Percentiles rank a stretch among this genome's conserved stretches.
These are phyloP conservation scores for Isurus oxyrinchus DNA, from an alignment of 2,113 vertebrate genomes.

Conservation along the genomic window DNA sequence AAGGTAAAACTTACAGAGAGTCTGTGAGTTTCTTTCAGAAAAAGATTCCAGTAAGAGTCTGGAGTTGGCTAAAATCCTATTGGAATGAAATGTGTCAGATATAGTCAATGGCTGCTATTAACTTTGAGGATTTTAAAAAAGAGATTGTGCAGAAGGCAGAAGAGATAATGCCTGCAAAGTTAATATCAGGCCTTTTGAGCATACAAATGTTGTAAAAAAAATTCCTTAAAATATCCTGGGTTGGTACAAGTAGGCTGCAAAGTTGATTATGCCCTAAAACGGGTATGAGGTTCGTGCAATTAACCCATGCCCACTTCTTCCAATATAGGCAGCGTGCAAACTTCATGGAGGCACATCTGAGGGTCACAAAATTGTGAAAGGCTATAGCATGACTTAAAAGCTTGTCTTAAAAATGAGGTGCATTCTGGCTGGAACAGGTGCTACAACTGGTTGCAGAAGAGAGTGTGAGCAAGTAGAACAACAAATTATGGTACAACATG, in stretches of 20 bases:
- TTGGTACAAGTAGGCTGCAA: not conserved
- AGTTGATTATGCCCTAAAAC: not conserved
- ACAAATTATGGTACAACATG: no score
- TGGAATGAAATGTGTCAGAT: not conserved
- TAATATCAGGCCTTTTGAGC: not conserved
- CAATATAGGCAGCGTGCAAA: not conserved
- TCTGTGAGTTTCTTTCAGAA: not conserved
- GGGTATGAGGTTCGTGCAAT: not conserved
- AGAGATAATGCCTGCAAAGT: not conserved
- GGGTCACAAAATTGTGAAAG: not conserved
- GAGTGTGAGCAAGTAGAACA: no score
- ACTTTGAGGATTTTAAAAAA: not conserved
- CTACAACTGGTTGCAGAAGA: no score
- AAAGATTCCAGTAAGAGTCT: not conserved
- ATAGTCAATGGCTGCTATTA: not conserved
- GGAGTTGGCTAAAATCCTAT: not conserved
- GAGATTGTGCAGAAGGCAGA: not conserved
- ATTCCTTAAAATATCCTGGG: not conserved
- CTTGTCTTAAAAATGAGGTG: not conserved
- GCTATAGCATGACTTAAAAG: not conserved
- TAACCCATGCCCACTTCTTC: not conserved
- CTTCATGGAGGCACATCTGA: not conserved
- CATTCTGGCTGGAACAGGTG: not conserved
- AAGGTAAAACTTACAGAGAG: not conserved
- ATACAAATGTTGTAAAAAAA: not conserved